Evolutionary conservation across 2,888 invertebrate genomes (phyloP).

Genomic region (Drosophila vallismaia): DNA sequence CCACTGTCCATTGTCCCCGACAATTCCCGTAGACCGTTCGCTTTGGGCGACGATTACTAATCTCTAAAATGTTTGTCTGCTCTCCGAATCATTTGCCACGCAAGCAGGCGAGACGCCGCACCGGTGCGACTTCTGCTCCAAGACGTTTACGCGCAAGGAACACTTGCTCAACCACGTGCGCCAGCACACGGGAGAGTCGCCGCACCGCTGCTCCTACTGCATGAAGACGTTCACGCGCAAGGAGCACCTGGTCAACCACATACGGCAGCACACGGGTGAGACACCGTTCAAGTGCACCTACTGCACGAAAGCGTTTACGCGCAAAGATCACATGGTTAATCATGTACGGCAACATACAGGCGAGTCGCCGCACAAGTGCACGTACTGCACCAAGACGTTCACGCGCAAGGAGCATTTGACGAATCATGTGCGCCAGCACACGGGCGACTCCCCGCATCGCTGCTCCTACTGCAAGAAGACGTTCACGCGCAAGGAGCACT

Average conservation of each 20-base stretch:
- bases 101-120: conserved; percentile 90
- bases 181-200: conserved; percentile 92
- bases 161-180: conserved; percentile 94
- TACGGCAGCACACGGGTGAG: conserved; percentile 93
- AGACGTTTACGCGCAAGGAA: conserved; percentile 94
- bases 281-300: conserved; percentile 93
- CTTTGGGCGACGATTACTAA: conserved; percentile 81
- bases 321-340: conserved; percentile 90
- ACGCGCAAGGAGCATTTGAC: conserved; percentile 94
- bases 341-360: conserved; percentile 92
- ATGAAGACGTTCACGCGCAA: conserved; percentile 95
- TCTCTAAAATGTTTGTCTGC: conserved; percentile 79
- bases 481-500: conserved; percentile 93
- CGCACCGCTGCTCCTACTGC: conserved; percentile 93
- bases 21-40: not conserved
- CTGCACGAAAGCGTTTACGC: conserved; percentile 93
- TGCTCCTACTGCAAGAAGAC: conserved; percentile 84
- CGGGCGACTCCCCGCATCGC: conserved; percentile 90
- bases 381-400: conserved; percentile 92
- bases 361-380: conserved; percentile 93
- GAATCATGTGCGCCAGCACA: conserved; percentile 92
- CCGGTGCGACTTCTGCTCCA: conserved; percentile 93
- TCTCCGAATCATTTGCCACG: conserved; percentile 42
- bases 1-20: conserved; percentile 3
- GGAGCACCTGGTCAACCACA: conserved; percentile 94